Percentiles rank a stretch among this genome's conserved stretches.
Conservation (phyloP, 2,113 vertebrate genomes). For the Oncorhynchus masou region DNA sequence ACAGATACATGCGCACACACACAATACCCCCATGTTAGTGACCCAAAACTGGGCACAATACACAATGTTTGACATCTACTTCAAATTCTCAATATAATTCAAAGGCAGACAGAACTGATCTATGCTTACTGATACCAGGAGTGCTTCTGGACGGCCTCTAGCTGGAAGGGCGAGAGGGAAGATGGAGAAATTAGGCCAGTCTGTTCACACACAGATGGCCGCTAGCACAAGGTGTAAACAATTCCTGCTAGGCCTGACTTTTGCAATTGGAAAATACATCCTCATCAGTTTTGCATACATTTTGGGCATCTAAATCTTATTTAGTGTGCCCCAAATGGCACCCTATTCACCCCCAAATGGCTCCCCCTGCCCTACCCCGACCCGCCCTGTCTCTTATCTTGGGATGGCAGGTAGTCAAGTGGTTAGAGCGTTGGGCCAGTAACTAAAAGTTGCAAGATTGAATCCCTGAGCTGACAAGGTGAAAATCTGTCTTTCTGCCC, state of each 20-base stretch:
- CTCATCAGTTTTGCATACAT: not conserved
- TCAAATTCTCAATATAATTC: not conserved
- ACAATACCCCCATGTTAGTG: constrained; percentile 1
- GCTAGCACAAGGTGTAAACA: constrained; percentile 39
- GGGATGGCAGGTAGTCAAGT: too few species aligned
- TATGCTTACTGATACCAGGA: constrained; percentile 91
- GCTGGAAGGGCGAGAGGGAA: constrained; percentile 71
- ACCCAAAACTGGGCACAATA: not conserved
- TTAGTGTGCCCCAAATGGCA: too few species aligned
- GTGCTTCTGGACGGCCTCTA: constrained; percentile 91
- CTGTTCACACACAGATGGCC: constrained; percentile 63
- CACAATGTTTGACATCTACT: not conserved
- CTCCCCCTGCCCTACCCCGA: too few species aligned
- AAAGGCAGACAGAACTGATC: not conserved
- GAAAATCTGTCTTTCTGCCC: too few species aligned
- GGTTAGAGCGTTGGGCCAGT: too few species aligned
- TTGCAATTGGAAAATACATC: not conserved
- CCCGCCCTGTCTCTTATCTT: too few species aligned
- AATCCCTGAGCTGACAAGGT: too few species aligned
- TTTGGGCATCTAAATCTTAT: not conserved
- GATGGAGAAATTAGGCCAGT: constrained; percentile 61
- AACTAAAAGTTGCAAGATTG: too few species aligned
- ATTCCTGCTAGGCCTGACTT: constrained; percentile 15
- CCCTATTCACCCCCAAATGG: too few species aligned
- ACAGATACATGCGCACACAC: not conserved